A percentile compares a stretch with the other conserved stretches of the same genome.
Conservation (phyloP, 2,888 invertebrate genomes). For the Unio pictorum region DNA sequence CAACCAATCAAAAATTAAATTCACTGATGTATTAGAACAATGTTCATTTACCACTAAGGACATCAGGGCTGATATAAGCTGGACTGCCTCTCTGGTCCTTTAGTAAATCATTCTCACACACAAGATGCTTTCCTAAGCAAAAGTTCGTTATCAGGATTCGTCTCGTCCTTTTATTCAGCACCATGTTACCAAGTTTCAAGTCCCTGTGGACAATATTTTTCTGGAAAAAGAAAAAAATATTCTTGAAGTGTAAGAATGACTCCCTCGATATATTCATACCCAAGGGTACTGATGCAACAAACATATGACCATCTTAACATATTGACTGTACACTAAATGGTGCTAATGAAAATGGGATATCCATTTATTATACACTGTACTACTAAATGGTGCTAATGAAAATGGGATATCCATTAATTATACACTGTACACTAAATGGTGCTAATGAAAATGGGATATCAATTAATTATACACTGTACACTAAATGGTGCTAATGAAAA, state of each 20-base stretch:
- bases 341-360: too few relatives aligned
- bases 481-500: too few relatives aligned
- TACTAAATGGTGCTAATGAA: too few relatives aligned
- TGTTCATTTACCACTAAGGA: conserved; percentile 77
- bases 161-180: conserved; percentile 79
- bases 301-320: too few relatives aligned
- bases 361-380: too few relatives aligned
- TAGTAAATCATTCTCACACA: conserved; percentile 81
- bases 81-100: conserved; percentile 86
- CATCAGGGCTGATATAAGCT: conserved; percentile 87
- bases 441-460: too few relatives aligned
- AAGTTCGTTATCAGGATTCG: conserved; percentile 82
- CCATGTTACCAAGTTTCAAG: conserved; percentile 84
- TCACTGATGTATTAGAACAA: neutral
- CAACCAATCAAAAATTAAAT: neutral
- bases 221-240: conserved; percentile 70
- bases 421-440: too few relatives aligned
- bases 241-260: neutral
- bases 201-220: conserved; percentile 85
- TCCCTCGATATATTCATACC: too few relatives aligned
- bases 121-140: conserved; percentile 83
- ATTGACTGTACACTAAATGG: too few relatives aligned
- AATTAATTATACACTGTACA: too few relatives aligned
- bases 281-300: too few relatives aligned
- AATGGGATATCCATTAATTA: too few relatives aligned